Evolutionary conservation across 1,140 invertebrate genomes (phyloP), one percentile per base, ranked within the genome.

Genomic region (Pemphigus obesinymphae): DNA sequence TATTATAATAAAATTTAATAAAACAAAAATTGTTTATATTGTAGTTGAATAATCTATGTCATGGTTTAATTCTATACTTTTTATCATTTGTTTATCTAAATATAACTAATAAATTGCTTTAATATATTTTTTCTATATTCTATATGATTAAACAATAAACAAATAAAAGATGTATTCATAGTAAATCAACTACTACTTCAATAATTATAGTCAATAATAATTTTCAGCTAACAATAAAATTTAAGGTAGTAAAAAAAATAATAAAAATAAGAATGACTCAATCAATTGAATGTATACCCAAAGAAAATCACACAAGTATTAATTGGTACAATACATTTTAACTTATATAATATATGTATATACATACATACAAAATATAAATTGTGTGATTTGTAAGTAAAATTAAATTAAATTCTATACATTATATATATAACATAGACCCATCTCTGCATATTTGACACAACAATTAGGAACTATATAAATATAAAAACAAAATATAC

Each of bases 401-500:
- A 45, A 63, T 80, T 80, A 45, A 63, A 45, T 45, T 80, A 7
- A 43, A 78, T 78, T 78, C 37, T 26, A 70, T 55, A 80, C 8
- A 61, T 26, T 26, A 70, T 55, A 80, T 4, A 61, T 26, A 63
- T 61, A 80, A 61, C 31, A 61, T 80, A 61, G 23, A 61, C 76
- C 76, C 55, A 80, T 80, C 76, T 80, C 76, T 80, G 76, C 55
- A 80, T 80, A 80, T 61, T 80, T 61, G 55, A 58, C 76, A 63
- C 76, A 80, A 80, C 76, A 80, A 61, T 80, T 80, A 80, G 76
- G 76, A 80, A 80, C 76, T 80, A 80, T 80, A 80, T 63, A 80
- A 63, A 80, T 63, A 80, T 63, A 80, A 80, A 76, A 80, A 80
- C 76, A 80, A 80, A 55, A 80, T 80, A 61, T 63, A 61, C 76